These are phyloP conservation scores for Chalcosyrphus nemorum DNA, from an alignment of 2,888 invertebrate genomes.

Conservation along the genomic window DNA sequence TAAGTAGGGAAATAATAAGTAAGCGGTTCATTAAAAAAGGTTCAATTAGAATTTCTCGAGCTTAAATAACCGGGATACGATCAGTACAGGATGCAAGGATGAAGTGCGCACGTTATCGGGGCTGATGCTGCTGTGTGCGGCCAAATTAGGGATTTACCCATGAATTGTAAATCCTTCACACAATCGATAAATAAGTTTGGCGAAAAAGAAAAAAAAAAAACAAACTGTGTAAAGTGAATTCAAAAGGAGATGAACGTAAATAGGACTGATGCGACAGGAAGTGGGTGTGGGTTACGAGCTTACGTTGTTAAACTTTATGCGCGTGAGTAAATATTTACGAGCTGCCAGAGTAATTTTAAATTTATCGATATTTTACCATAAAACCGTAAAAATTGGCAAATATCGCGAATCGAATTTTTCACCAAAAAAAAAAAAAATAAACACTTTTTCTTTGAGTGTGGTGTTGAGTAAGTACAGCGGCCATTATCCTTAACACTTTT, in stretches of 20 bases:
- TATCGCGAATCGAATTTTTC: too few species aligned
- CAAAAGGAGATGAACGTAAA: not conserved
- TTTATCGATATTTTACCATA: not conserved
- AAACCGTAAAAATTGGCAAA: not conserved
- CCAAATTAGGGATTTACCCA: not conserved
- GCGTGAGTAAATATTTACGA: constrained; percentile 15
- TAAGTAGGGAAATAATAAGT: constrained; percentile 45
- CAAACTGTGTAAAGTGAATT: not conserved
- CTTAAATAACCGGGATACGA: constrained; percentile 12
- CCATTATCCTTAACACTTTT: too few species aligned
- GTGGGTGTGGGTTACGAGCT: not conserved
- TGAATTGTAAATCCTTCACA: not conserved
- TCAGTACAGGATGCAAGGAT: too few species aligned
- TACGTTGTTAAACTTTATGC: constrained; percentile 2
- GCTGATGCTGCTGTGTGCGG: not conserved
- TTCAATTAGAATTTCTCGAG: constrained; percentile 32
- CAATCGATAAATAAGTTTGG: not conserved
- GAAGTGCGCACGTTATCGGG: too few species aligned
- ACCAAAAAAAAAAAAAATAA: too few species aligned
- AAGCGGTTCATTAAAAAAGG: constrained; percentile 48
- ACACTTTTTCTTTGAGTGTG: too few species aligned
- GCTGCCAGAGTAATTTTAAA: not conserved
- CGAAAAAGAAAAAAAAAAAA: too few species aligned
- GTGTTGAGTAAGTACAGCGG: too few species aligned
- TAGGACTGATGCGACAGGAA: not conserved